A percentile compares a stretch with the other conserved stretches of the same genome.
These are phyloP conservation scores for Nerophis lumbriciformis DNA, from an alignment of 2,113 vertebrate species.

Conservation along the genomic window DNA sequence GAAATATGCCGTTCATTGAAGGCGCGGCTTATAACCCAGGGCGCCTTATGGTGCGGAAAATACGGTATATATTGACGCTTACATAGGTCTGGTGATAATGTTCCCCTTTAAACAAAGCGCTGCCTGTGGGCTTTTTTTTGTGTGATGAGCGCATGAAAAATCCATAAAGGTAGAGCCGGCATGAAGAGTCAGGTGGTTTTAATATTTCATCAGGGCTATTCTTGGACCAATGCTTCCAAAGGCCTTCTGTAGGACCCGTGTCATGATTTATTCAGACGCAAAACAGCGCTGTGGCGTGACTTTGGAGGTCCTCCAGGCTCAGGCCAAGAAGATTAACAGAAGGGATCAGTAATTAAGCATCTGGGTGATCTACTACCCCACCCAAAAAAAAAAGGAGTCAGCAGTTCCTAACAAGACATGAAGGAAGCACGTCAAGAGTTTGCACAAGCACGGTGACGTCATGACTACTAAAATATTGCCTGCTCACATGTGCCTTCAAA, in stretches of 20 bases:
- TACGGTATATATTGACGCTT: too few species aligned
- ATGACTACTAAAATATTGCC: too few species aligned
- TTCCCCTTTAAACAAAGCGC: slow-evolving; percentile 4
- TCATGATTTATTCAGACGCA: slow-evolving; percentile 80
- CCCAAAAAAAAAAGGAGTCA: neutral
- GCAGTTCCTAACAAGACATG: neutral
- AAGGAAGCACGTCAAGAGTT: neutral
- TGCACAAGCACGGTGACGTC: too few species aligned
- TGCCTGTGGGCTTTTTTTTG: neutral
- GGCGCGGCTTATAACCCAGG: too few species aligned
- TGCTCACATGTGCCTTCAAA: too few species aligned
- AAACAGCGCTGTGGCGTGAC: slow-evolving; percentile 54
- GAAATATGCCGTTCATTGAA: too few species aligned
- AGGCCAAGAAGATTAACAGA: too few species aligned
- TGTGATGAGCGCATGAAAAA: slow-evolving; percentile 34
- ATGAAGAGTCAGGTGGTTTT: slow-evolving; percentile 64
- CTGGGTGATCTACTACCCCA: neutral
- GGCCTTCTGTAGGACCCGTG: slow-evolving; percentile 74
- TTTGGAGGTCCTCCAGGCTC: neutral
- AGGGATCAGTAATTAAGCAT: slow-evolving; percentile 1
- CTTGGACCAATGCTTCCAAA: slow-evolving; percentile 78
- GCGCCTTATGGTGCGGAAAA: too few species aligned
- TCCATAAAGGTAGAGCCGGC: slow-evolving; percentile 65
- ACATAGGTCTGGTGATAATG: too few species aligned
- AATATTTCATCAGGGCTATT: slow-evolving; percentile 84